These are phyloP conservation scores for Rotaria sp. DNA, from an alignment of 2,888 invertebrate species.

Conservation along the genomic window DNA sequence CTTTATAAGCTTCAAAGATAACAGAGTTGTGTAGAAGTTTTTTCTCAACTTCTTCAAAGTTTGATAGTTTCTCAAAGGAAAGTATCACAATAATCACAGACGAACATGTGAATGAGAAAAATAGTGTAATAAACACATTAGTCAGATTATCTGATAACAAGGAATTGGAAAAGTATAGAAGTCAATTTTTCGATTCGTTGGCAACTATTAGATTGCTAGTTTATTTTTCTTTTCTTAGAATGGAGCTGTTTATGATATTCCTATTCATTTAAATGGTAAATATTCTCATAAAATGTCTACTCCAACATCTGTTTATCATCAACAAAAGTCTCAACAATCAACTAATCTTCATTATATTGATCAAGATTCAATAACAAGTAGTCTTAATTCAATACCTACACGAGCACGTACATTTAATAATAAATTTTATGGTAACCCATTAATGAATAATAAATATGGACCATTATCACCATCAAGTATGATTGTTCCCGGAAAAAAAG, in stretches of 20 bases:
- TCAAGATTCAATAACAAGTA: slow-evolving; percentile 13
- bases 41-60: no score
- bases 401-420: slow-evolving; percentile 24
- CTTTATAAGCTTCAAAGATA: no score
- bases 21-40: no score
- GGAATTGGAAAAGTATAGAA: no score
- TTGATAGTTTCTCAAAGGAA: no score
- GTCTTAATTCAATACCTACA: slow-evolving; percentile 20
- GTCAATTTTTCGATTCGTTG: no score
- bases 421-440: not conserved
- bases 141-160: no score
- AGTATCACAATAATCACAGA: no score
- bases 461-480: not conserved
- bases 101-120: no score
- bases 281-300: not conserved
- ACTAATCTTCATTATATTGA: slow-evolving; percentile 5
- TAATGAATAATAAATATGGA: not conserved
- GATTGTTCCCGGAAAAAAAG: not conserved
- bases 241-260: slow-evolving; percentile 27
- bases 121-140: no score
- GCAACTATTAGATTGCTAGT: no score
- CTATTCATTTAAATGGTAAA: slow-evolving; percentile 11
- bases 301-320: not conserved
- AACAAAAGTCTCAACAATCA: slow-evolving; percentile 6
- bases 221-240: not conserved